phyloP scores from a whole-genome alignment of 2,797 vertebrate species.

The Alcedo atthis region DNA sequence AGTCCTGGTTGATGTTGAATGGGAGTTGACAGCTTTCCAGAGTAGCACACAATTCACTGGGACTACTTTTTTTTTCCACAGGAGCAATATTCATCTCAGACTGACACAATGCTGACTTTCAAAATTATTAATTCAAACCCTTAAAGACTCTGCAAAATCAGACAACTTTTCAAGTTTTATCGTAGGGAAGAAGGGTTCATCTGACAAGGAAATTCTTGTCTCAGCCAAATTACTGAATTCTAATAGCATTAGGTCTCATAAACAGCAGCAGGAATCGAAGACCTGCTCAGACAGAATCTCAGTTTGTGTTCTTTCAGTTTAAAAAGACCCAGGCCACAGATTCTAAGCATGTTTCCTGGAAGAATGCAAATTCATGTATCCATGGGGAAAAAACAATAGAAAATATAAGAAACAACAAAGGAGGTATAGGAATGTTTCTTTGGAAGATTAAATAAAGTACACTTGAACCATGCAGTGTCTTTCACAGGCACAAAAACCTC shows the following conservation, averaged over 20 bases:
- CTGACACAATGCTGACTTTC: constrained; percentile 53
- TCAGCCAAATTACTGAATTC: not conserved
- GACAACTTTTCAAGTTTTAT: constrained; percentile 4
- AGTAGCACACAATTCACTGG: not conserved
- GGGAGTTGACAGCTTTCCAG: constrained; percentile 51
- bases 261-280: not conserved
- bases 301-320: not conserved
- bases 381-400: not conserved
- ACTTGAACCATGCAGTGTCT: not conserved
- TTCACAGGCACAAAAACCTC: not conserved
- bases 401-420: not conserved
- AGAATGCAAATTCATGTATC: not conserved
- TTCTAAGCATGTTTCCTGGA: not conserved
- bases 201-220: constrained; percentile 6
- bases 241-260: not conserved
- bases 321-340: not conserved
- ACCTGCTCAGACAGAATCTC: not conserved
- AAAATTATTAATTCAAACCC: constrained; percentile 32
- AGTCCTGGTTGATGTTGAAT: constrained; percentile 56
- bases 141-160: constrained; percentile 33
- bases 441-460: not conserved
- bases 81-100: constrained; percentile 29
- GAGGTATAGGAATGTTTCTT: not conserved
- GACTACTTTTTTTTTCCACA: not conserved
- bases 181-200: not conserved